These are phyloP conservation scores for Semaprochilodus insignis DNA, from an alignment of 2,797 vertebrate species.

Conservation along the genomic window DNA sequence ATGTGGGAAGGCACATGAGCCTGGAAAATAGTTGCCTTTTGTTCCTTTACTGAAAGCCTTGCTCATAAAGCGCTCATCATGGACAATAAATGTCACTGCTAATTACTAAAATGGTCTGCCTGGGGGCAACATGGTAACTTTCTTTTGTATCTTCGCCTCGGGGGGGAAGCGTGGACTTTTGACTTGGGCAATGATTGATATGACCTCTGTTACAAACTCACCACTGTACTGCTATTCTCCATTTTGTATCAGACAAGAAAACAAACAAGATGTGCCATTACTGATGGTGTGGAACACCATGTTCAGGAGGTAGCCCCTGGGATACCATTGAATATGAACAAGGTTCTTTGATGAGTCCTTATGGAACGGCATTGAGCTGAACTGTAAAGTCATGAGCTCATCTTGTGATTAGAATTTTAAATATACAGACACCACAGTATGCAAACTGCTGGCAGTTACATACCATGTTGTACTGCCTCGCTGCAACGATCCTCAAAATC, in stretches of 20 bases:
- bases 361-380: background rate
- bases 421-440: conserved; percentile 9
- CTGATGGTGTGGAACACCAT: background rate
- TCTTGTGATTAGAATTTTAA: conserved; percentile 10
- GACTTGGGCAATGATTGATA: conserved; percentile 13
- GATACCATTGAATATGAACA: background rate
- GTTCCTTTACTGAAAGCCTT: conserved; percentile 31
- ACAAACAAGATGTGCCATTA: background rate
- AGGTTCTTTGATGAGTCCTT: background rate
- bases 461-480: background rate
- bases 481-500: background rate
- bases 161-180: conserved; percentile 6
- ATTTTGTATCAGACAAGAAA: background rate
- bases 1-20: conserved; percentile 47
- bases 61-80: conserved; percentile 40
- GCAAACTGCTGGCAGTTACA: background rate
- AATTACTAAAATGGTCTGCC: conserved; percentile 33
- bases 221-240: background rate
- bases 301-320: background rate
- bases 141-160: background rate
- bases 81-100: conserved; percentile 31
- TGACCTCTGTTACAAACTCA: background rate
- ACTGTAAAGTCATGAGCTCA: background rate
- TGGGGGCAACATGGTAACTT: background rate
- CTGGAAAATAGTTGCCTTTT: conserved; percentile 47